Base-by-base conservation (phyloP, 2,888 invertebrate genomes). In the Pharmacophagus antenor region DNA sequence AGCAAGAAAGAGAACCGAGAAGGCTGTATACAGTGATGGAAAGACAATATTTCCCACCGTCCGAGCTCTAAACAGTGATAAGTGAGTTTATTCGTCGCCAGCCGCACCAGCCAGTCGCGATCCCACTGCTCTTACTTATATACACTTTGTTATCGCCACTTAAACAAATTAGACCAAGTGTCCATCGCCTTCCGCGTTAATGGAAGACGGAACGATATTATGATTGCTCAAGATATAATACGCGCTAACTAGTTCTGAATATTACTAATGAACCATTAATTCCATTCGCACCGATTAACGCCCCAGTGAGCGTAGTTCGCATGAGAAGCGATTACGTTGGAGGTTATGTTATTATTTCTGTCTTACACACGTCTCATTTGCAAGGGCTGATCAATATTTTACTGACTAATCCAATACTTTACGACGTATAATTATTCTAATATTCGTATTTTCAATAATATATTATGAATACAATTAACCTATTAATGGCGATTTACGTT, bases 1-100 rank as follows among this genome's bases (percentile, higher is more conserved):
- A 3, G n/a, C n/a, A 54, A 54, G 2, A 21, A 37, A 54, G 42
- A 48, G 53, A 2, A 22, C 20, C 1, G 15, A 62, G n/a, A 62
- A 58, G 41, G 50, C 64, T 66, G 62, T 70, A 65, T 64, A 23
- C 52, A 23, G 52, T 62, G 63, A 64, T 62, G 66, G 63, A 68
- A 68, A 77, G 72, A 72, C 72, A 71, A 68, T 70, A 70, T 69
- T 79, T 79, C 79, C 74, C 79, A 78, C 70, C 69, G 60, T 15
- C n/a, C 58, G 51, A 48, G 66, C 65, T 73, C 65, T 79, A 78
- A 78, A 57, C 64, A 61, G 60, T 63, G 69, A 71, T 79, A 78
- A 79, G 70, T 75, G 72, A 64, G 62, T 61, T 63, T 66, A 64
- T 67, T 61, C 63, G 52, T 61, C 61, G 47, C 56, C 55, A 61